Evolutionary conservation across 2,797 vertebrate genomes (phyloP).

Genomic region (Myotis daubentonii): DNA sequence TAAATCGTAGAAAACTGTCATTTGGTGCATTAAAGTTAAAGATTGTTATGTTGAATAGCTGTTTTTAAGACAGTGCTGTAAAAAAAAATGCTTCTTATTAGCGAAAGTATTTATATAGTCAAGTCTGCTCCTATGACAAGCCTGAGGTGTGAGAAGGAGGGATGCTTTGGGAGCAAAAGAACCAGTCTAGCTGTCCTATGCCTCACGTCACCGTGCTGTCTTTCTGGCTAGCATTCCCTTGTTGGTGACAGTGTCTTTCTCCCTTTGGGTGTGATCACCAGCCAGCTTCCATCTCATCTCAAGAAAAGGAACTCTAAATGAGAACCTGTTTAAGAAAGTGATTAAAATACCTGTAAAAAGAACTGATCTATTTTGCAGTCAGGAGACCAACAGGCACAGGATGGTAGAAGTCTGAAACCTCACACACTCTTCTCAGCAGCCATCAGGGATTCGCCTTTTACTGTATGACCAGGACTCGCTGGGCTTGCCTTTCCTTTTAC

Average conservation of each 20-base stretch:
- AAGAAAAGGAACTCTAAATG: constrained; percentile 36
- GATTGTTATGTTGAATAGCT: constrained; percentile 69
- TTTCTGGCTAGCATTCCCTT: constrained; percentile 56
- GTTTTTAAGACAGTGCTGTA: constrained; percentile 75
- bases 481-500: constrained; percentile 28
- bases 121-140: constrained; percentile 62
- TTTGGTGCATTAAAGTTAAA: constrained; percentile 71
- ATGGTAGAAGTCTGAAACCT: constrained; percentile 54
- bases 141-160: not conserved
- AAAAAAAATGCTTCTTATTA: constrained; percentile 68
- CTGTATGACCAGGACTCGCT: not conserved
- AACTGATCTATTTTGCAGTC: constrained; percentile 50
- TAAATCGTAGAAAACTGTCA: constrained; percentile 66
- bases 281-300: constrained; percentile 39
- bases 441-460: not conserved
- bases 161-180: not conserved
- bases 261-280: constrained; percentile 13
- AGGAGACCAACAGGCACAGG: constrained; percentile 48
- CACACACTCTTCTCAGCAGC: constrained; percentile 37
- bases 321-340: constrained; percentile 34
- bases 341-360: not conserved
- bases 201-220: fast-evolving
- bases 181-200: fast-evolving
- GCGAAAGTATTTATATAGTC: constrained; percentile 71
- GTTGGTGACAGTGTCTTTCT: constrained; percentile 25